Conservation (phyloP, 2,888 invertebrate genomes). For the Acleris literana region DNA sequence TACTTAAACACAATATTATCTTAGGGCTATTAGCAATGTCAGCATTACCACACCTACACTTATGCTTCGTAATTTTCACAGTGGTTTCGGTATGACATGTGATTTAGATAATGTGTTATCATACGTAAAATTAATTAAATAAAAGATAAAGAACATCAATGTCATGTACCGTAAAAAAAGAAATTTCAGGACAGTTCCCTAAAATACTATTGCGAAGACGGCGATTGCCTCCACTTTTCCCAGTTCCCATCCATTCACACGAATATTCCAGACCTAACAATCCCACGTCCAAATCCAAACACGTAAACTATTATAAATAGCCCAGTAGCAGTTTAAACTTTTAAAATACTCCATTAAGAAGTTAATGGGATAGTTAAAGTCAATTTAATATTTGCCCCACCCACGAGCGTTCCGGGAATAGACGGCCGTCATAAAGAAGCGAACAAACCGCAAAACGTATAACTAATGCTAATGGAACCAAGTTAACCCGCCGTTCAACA, state of each 20-base stretch:
- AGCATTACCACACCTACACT: too few relatives aligned
- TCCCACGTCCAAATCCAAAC: constrained; percentile 26
- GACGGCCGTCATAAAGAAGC: constrained; percentile 63
- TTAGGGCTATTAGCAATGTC: too few relatives aligned
- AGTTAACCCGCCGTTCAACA: constrained; percentile 61
- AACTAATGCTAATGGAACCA: constrained; percentile 64
- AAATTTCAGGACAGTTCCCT: too few relatives aligned
- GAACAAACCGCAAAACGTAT: constrained; percentile 63
- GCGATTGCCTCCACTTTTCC: constrained; percentile 2
- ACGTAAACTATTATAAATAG: constrained; percentile 43
- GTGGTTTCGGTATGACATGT: too few relatives aligned
- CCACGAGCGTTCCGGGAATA: constrained; percentile 69
- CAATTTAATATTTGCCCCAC: constrained; percentile 61
- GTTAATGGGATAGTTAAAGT: constrained; percentile 63
- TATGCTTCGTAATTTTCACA: too few relatives aligned
- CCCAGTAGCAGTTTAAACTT: constrained; percentile 45
- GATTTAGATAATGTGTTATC: too few relatives aligned
- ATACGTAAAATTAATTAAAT: too few relatives aligned
- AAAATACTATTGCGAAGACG: not conserved
- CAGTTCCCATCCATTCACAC: constrained; percentile 15
- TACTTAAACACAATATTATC: too few relatives aligned
- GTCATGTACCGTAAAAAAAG: too few relatives aligned
- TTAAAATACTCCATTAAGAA: constrained; percentile 55
- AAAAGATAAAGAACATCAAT: too few relatives aligned
- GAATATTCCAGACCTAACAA: constrained; percentile 5